Evolutionary conservation across 1,140 invertebrate genomes (phyloP), one percentile per base, ranked within the genome.

Genomic region (Leptinotarsa undecemlineata): DNA sequence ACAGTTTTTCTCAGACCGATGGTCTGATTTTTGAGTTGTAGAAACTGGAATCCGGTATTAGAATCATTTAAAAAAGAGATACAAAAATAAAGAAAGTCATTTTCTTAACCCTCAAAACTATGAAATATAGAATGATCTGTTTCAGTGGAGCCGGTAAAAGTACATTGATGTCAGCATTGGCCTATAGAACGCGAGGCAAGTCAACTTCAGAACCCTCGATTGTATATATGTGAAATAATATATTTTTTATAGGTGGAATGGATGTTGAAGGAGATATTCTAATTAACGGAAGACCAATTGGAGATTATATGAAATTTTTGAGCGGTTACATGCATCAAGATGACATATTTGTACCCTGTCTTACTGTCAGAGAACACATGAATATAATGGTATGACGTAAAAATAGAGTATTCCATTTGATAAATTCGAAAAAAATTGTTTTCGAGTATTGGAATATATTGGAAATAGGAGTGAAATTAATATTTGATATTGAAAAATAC

Each of bases 291-390:
- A 83, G 87, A 21, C 85, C 87, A 5, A 86, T 93, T 4, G 89
- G 90, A 13, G 88, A 91, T 72, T 94, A 91, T 77, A 93, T 97
- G 89, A 91, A 91, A 79, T 88, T 89, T 73, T 87, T 96, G 51
- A 96, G 94, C 74, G 97, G 95, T 0, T 99, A 96, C 84, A 96
- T 99, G 84, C 94, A 98, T 81, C 98, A 99, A 85, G 94, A 97
- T 74, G 95, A 97, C 82, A 87, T 97, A 47, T 98, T 98, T 82
- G 90, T 96, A 51, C 93, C 92, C 1, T 91, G 92, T 13, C 89
- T 98, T 73, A 97, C 96, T 0, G 95, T 98, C 26, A 86, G 89
- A 64, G 96, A 98, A 85, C 96, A 98, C 82, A 89, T 98, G 17
- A 90, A 89, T 77, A 96, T 97, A 78, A 96, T 96, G 93, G 95